These are phyloP conservation scores for Oreochromis aureus DNA, from an alignment of 2,113 vertebrate genomes.

Conservation along the genomic window DNA sequence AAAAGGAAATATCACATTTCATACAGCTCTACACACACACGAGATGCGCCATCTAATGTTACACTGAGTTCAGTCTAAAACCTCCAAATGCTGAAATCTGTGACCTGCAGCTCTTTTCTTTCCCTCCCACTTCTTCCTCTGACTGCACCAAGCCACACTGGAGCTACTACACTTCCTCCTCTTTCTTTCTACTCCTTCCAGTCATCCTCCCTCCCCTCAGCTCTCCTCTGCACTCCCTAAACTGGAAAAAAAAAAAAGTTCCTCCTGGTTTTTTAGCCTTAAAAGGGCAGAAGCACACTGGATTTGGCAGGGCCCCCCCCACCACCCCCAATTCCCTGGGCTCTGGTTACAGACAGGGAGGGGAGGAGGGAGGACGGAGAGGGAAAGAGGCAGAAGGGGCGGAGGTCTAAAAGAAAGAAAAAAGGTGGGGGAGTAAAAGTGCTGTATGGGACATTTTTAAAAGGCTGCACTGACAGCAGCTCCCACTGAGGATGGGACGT, in stretches of 20 bases:
- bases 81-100: not conserved
- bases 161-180: conserved; percentile 66
- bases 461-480: conserved; percentile 31
- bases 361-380: not conserved
- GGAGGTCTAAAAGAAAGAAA: not conserved
- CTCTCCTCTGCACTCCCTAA: conserved; percentile 21
- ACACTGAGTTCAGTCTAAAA: not conserved
- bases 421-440: conserved; percentile 5
- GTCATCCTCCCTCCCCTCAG: conserved; percentile 31
- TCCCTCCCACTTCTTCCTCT: not conserved
- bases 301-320: conserved; percentile 66
- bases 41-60: not conserved
- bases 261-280: conserved; percentile 78
- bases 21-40: too few species aligned
- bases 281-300: conserved; percentile 80
- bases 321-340: conserved; percentile 61
- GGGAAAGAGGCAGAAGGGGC: not conserved
- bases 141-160: conserved; percentile 29
- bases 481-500: not conserved
- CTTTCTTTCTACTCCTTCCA: conserved; percentile 61
- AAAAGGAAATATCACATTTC: not conserved
- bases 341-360: conserved; percentile 71
- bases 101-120: not conserved
- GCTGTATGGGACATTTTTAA: conserved; percentile 51
- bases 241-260: conserved; percentile 48